These are phyloP conservation scores for Merodon equestris DNA, from an alignment of 2,888 invertebrate genomes.

Conservation along the genomic window DNA sequence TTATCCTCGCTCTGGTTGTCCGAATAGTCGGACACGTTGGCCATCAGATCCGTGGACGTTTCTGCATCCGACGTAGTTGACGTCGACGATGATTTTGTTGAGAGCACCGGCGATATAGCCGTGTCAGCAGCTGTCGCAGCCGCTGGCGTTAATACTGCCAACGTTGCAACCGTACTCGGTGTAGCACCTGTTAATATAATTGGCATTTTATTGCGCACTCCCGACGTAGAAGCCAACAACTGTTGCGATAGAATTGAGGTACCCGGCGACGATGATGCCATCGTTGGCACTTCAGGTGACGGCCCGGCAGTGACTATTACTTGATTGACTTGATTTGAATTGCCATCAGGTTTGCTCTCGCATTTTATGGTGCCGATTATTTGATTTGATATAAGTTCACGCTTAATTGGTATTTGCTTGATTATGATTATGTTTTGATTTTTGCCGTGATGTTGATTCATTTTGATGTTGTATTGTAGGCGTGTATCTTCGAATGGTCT, in stretches of 20 bases:
- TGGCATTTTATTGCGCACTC: slow-evolving; percentile 34
- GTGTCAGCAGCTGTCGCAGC: slow-evolving; percentile 43
- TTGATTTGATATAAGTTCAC: slow-evolving; percentile 58
- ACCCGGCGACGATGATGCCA: slow-evolving; percentile 12
- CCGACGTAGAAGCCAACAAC: slow-evolving; percentile 18
- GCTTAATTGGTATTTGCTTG: slow-evolving; percentile 55
- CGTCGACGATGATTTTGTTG: slow-evolving; percentile 54
- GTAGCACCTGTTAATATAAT: slow-evolving; percentile 33
- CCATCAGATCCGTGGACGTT: slow-evolving; percentile 54
- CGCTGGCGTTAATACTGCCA: slow-evolving; percentile 43
- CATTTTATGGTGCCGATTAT: slow-evolving; percentile 53
- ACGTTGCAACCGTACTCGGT: slow-evolving; percentile 30
- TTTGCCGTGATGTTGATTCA: slow-evolving; percentile 58
- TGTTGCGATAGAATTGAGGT: slow-evolving; percentile 38
- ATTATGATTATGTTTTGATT: slow-evolving; percentile 63
- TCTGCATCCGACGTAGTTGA: slow-evolving; percentile 58
- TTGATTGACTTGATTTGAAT: slow-evolving; percentile 32
- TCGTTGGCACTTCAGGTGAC: neutral
- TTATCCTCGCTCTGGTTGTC: slow-evolving; percentile 64
- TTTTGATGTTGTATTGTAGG: slow-evolving; percentile 12
- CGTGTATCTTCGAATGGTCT: neutral
- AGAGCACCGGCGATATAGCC: slow-evolving; percentile 59
- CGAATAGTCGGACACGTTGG: slow-evolving; percentile 51
- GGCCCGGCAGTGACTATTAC: slow-evolving; percentile 40
- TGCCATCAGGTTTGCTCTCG: slow-evolving; percentile 52